Evolutionary conservation across 1,140 invertebrate genomes (phyloP).

Genomic region (Lamellibrachia luymesi): DNA sequence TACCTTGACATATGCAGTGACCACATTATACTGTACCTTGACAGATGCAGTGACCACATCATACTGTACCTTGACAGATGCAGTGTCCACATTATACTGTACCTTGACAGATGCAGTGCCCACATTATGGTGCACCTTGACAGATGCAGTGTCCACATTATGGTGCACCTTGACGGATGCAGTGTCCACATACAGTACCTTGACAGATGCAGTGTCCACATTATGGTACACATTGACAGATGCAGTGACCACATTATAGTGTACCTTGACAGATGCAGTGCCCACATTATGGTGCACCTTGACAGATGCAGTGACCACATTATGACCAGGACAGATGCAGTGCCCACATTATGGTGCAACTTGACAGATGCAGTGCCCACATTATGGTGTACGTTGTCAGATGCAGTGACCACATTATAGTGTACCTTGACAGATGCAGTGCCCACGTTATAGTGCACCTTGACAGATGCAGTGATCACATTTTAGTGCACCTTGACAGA

Average conservation of each 20-base stretch:
- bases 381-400: neutral
- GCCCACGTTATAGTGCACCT: neutral
- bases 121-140: neutral
- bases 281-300: neutral
- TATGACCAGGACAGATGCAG: neutral
- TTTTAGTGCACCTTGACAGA: neutral
- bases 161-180: neutral
- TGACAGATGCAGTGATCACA: too few relatives aligned
- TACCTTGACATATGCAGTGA: too few relatives aligned
- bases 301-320: neutral
- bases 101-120: too few relatives aligned
- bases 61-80: too few relatives aligned
- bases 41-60: neutral
- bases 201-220: neutral
- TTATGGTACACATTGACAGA: neutral
- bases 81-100: too few relatives aligned
- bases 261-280: neutral
- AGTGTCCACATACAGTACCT: too few relatives aligned
- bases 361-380: neutral
- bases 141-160: too few relatives aligned
- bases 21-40: neutral
- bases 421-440: too few relatives aligned
- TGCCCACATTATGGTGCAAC: neutral
- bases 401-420: too few relatives aligned
- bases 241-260: neutral